Evolutionary conservation across 2,888 invertebrate genomes (phyloP), one percentile per base, ranked within the genome.

Genomic region (Clistopyga incitator): DNA sequence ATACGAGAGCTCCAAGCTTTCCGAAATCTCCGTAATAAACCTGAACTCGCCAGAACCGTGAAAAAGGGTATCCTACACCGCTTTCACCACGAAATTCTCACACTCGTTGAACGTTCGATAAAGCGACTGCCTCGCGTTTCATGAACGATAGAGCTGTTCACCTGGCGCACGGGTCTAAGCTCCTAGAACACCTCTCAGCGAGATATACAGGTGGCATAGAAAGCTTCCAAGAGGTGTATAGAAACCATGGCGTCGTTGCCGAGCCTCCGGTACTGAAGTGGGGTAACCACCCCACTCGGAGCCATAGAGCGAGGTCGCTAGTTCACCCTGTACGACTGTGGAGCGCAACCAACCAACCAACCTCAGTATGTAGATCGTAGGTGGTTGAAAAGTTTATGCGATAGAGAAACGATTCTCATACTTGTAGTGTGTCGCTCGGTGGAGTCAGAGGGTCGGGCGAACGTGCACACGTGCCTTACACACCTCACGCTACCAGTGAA

Each of bases 331-430:
- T 72, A 34, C 52, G 50, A 50, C 29, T 20, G 13, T 6, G 18
- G 56, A 50, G 68, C 56, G n/a, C n/a, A n/a, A n/a, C n/a, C n/a
- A 10, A 18, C 38, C 38, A 25, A 38, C 54, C 20, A n/a, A 15
- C 15, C 67, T 13, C 50, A 70, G 81, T 86, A 89, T 88, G 86
- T 89, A 88, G 89, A 87, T 81, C 89, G 81, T 75, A 77, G 74
- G 82, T 87, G 84, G 85, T 84, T 89, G 88, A 88, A 89, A 89
- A 89, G 84, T 89, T 89, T 88, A 88, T 86, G 86, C 85, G 85
- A 88, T 87, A 86, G 52, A 86, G 64, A 65, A 78, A 71, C 71
- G 64, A 64, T 78, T 70, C 61, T 52, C 15, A 18, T 74, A 56
- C 75, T 77, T 54, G 72, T 75, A 54, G 74, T 50, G 65, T 76